These are phyloP conservation scores for Notothenia rossii DNA, from an alignment of 2,113 vertebrate species.

Conservation along the genomic window DNA sequence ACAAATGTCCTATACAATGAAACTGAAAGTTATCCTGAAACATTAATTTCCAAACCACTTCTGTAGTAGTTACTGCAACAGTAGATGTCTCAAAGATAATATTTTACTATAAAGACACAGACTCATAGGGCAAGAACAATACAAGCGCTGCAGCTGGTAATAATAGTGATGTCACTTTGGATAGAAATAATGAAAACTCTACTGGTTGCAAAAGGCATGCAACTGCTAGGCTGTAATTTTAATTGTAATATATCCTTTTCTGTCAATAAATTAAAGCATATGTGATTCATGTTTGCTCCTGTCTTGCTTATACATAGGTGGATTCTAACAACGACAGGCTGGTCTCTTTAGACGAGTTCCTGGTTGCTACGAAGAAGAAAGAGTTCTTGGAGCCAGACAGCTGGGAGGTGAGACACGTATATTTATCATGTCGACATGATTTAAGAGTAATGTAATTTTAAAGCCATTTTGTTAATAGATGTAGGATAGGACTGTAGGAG, in stretches of 20 bases:
- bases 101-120: too few relatives aligned
- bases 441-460: background rate
- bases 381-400: conserved; percentile 98
- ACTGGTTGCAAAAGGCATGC: too few relatives aligned
- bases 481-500: background rate
- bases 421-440: background rate
- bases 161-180: too few relatives aligned
- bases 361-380: conserved; percentile 93
- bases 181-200: too few relatives aligned
- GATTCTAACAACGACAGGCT: conserved; percentile 93
- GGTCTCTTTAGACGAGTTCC: conserved; percentile 93
- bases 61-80: too few relatives aligned
- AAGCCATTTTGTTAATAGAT: background rate
- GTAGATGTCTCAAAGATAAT: too few relatives aligned
- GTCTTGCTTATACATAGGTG: conserved; percentile 84
- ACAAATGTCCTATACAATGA: too few relatives aligned
- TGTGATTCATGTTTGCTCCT: background rate
- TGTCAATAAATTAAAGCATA: background rate
- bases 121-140: too few relatives aligned
- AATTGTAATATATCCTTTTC: background rate
- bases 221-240: too few relatives aligned
- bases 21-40: too few relatives aligned
- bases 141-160: too few relatives aligned
- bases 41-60: too few relatives aligned
- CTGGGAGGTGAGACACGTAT: conserved; percentile 92